Base-by-base conservation (phyloP, 2,888 invertebrate species). In the Lithosia quadra region DNA sequence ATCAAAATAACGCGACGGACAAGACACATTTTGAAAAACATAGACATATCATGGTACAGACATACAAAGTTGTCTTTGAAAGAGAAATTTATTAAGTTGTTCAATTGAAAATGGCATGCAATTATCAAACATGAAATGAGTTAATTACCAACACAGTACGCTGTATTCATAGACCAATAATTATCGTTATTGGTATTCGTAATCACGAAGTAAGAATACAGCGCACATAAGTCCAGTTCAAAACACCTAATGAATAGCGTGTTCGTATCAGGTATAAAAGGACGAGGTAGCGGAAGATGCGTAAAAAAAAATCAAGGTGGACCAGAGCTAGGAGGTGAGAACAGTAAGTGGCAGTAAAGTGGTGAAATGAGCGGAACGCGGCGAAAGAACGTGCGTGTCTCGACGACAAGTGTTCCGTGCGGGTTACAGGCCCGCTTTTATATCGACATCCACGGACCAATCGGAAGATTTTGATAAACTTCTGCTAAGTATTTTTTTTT, bases 281-380 rank as follows among this genome's bases (percentile, higher is more conserved):
- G 92, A 91, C 82, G 80, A 89, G 92, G 91, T 88, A 84, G 88
- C 86, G 93, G 92, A 93, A 91, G 86, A 91, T 91, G 92, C 91
- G 88, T 90, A 89, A 91, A 91, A 80, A 62, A 91, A 86, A 90
- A 90, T 89, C 84, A 89, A 86, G 87, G 85, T 88, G 88, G 88
- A 87, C 89, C 84, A 92, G 90, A 90, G 87, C 87, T 83, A 91
- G 92, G 91, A 91, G 91, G 92, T 91, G 84, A 89, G 86, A 90
- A 92, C 84, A 92, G 93, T 93, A 86, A 89, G 92, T 94, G 91
- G 90, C 88, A 92, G 94, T 93, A 92, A 91, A 93, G 93, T 93
- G 89, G 92, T 92, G 88, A 71, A 56, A 93, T 92, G 93, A 91
- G 89, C 90, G 89, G 88, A 71, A 89, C 90, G 90, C 91, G 90